phyloP scores from a whole-genome alignment of 1,140 invertebrate species.

The Chironomus striatipennis region DNA sequence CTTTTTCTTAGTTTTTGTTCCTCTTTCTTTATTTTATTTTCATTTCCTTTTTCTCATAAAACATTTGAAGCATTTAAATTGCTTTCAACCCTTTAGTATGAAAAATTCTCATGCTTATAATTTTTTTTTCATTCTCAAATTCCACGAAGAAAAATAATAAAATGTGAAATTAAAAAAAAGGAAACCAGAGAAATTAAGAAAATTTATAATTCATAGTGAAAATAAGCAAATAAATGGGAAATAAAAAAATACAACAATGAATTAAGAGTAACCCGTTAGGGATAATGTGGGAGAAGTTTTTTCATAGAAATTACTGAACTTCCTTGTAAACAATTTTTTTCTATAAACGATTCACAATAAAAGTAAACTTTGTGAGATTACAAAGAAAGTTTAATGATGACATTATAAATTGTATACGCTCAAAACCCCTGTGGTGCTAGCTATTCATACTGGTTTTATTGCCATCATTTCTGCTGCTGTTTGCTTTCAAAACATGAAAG shows the following conservation, averaged over 20 bases:
- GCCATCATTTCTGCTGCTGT: neutral
- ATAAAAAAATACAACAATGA: too few species aligned
- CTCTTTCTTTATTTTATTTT: neutral
- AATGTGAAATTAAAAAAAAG: too few species aligned
- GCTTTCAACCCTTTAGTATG: neutral
- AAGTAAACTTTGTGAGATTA: too few species aligned
- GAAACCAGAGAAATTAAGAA: too few species aligned
- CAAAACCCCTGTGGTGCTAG: neutral
- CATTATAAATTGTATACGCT: neutral
- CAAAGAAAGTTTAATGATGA: neutral
- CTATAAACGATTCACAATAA: too few species aligned
- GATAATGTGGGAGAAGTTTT: too few species aligned
- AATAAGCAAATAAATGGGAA: too few species aligned
- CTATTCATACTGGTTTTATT: neutral
- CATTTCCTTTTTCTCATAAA: neutral
- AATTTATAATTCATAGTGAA: too few species aligned
- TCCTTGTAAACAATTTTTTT: too few species aligned
- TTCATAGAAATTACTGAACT: too few species aligned
- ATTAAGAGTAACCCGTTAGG: too few species aligned
- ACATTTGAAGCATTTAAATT: slow-evolving; percentile 4
- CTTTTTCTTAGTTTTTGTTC: neutral
- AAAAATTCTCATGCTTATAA: neutral
- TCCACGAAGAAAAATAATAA: too few species aligned
- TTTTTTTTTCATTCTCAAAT: neutral
- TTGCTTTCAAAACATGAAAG: neutral